Conservation (phyloP, 2,113 vertebrate genomes). For the Chaetura pelagica region DNA sequence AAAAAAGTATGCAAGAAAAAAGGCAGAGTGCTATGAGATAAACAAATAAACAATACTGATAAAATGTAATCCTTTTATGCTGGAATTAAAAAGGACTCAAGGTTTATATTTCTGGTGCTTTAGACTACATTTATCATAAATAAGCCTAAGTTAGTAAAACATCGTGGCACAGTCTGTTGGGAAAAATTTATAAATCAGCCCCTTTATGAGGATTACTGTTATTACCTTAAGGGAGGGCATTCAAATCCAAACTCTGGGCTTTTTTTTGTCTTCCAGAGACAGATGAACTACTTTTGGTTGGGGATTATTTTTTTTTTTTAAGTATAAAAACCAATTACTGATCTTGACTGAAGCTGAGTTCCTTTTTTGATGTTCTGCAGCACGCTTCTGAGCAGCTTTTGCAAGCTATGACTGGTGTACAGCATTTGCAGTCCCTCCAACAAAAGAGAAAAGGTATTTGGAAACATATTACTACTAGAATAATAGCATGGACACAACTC, state of each 20-base stretch:
- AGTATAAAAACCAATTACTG: conserved; percentile 75
- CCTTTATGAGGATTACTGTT: conserved; percentile 47
- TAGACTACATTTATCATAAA: conserved; percentile 49
- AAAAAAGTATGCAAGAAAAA: conserved; percentile 14
- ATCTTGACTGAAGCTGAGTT: conserved; percentile 74
- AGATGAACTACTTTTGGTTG: conserved; percentile 57
- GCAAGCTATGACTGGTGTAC: conserved; percentile 24
- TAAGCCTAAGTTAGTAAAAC: conserved; percentile 19
- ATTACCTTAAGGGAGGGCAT: conserved; percentile 43
- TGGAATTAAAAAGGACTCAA: conserved; percentile 56
- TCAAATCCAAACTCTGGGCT: conserved; percentile 62
- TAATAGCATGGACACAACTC: neutral
- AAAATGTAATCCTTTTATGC: conserved; percentile 57
- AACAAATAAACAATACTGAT: conserved; percentile 32
- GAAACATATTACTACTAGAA: conserved; percentile 30
- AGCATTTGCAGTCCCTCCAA: conserved; percentile 10
- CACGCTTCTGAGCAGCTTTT: conserved; percentile 44
- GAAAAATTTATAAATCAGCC: conserved; percentile 41
- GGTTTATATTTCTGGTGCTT: conserved; percentile 30
- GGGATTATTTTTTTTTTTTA: conserved; percentile 63
- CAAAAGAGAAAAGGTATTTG: conserved; percentile 33
- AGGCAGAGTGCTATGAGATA: conserved; percentile 1
- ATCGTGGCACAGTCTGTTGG: neutral
- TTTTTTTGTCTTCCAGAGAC: conserved; percentile 54
- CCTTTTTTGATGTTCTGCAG: conserved; percentile 66